phyloP scores from a whole-genome alignment of 1,140 invertebrate genomes.

The Lethrus apterus region DNA sequence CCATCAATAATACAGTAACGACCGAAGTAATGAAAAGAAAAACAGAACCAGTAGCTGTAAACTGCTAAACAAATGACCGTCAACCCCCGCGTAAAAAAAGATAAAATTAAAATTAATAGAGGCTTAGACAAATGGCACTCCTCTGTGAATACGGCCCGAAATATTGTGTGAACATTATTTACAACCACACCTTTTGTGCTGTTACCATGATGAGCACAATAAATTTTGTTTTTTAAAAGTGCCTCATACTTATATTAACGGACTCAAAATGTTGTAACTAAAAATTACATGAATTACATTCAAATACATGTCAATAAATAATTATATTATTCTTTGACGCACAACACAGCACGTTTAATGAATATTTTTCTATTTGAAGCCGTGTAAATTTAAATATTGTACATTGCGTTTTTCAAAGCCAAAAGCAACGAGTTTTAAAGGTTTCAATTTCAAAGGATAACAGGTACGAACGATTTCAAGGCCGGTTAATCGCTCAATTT shows the following conservation, averaged over 20 bases:
- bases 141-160: conserved; percentile 31
- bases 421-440: no score
- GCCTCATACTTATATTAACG: conserved; percentile 20
- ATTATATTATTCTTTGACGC: no score
- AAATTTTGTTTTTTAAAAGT: conserved; percentile 25
- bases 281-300: no score
- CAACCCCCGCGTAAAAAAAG: conserved; percentile 25
- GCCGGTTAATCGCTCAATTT: conserved; percentile 7
- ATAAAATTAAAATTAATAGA: conserved; percentile 37
- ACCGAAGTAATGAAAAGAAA: no score
- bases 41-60: conserved; percentile 10
- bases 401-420: no score
- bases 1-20: no score
- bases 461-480: conserved; percentile 6
- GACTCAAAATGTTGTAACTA: no score
- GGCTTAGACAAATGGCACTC: conserved; percentile 34
- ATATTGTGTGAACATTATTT: conserved; percentile 38
- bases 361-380: no score
- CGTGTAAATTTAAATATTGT: no score
- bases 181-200: conserved; percentile 36
- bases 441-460: conserved; percentile 6
- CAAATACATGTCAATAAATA: no score
- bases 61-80: conserved; percentile 13
- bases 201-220: conserved; percentile 31
- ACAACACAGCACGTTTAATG: no score